Evolutionary conservation across 2,113 vertebrate species (phyloP).

Genomic region (Okapia johnstoni): DNA sequence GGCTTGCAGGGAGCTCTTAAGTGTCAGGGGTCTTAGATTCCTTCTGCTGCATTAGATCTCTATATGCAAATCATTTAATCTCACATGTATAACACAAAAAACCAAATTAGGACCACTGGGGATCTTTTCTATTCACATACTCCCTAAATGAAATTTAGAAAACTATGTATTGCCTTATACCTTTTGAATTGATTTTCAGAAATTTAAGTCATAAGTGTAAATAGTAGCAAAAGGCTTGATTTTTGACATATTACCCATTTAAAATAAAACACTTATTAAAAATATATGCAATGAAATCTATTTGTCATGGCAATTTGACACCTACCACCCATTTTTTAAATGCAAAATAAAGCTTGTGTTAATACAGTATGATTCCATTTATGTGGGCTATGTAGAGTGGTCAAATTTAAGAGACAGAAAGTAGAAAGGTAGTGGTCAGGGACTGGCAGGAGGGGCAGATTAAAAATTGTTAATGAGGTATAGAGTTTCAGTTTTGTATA

Average conservation of each 20-base stretch:
- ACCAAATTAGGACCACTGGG: not conserved
- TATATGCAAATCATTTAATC: not conserved
- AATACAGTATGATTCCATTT: not conserved
- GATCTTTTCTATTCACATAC: not conserved
- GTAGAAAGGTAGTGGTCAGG: not conserved
- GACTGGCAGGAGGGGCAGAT: accelerated
- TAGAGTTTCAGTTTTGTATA: not conserved
- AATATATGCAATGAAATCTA: not conserved
- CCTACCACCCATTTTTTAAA: not conserved
- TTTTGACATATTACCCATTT: not conserved
- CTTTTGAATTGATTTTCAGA: not conserved
- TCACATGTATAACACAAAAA: not conserved
- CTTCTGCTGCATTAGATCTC: not conserved
- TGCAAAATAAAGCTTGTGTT: not conserved
- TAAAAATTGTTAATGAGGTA: not conserved
- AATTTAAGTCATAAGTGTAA: not conserved
- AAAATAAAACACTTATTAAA: not conserved
- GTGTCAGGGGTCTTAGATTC: not conserved
- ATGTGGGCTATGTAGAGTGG: not conserved
- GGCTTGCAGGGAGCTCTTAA: not conserved
- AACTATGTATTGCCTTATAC: not conserved
- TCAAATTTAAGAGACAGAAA: not conserved
- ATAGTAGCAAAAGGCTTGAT: not conserved
- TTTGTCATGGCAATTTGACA: not conserved
- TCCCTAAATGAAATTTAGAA: not conserved